These are phyloP conservation scores for Hypselothyrea guttata DNA, from an alignment of 2,888 invertebrate species.

Conservation along the genomic window DNA sequence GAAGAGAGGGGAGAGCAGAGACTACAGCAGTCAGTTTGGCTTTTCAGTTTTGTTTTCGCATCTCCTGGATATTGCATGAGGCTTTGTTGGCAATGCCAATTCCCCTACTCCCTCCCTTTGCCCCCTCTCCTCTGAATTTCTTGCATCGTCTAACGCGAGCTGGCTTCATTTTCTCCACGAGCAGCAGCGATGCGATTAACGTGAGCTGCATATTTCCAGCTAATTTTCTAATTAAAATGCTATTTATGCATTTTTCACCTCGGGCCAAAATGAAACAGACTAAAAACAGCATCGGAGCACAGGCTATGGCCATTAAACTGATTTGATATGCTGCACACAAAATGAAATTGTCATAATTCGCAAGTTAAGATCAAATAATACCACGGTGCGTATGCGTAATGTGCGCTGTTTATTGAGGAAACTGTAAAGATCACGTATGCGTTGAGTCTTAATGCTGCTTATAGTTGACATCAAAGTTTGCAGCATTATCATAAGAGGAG, in stretches of 20 bases:
- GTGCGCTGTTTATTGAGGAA: not conserved
- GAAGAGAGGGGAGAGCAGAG: too few relatives aligned
- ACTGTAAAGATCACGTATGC: not conserved
- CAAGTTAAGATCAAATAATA: conserved; percentile 1
- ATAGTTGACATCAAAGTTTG: not conserved
- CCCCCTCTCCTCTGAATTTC: not conserved
- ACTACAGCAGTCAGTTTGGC: conserved; percentile 43
- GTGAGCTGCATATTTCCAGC: conserved; percentile 82
- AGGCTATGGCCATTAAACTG: conserved; percentile 13
- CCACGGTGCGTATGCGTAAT: conserved; percentile 18
- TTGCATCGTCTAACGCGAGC: conserved; percentile 24
- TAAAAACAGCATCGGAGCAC: not conserved
- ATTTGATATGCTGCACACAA: conserved; percentile 22
- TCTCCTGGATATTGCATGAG: conserved; percentile 78
- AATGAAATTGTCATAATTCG: not conserved
- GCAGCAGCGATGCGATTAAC: conserved; percentile 80
- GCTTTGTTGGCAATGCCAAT: conserved; percentile 16
- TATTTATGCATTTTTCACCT: conserved; percentile 81
- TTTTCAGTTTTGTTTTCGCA: conserved; percentile 69
- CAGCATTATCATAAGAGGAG: not conserved
- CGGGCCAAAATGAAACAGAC: conserved; percentile 54
- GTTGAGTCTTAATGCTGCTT: not conserved
- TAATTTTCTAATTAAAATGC: conserved; percentile 83
- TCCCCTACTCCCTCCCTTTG: not conserved
- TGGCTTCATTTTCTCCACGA: conserved; percentile 33